These are phyloP conservation scores for Norana najaformis DNA, from an alignment of 2,888 invertebrate genomes.

Conservation along the genomic window DNA sequence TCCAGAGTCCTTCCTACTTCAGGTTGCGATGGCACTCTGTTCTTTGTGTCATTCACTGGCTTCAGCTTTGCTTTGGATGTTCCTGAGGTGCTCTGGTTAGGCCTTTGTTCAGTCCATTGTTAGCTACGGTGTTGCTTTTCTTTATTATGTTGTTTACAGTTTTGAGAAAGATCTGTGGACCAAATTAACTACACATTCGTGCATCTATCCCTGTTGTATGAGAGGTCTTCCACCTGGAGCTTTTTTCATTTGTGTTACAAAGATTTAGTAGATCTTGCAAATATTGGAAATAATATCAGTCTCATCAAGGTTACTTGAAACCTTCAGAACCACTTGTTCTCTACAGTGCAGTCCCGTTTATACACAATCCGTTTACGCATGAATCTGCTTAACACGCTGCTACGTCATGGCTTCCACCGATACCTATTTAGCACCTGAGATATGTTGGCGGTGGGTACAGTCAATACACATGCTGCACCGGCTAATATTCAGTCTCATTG, in stretches of 20 bases:
- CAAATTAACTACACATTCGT: not conserved
- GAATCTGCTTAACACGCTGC: no score
- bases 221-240: not conserved
- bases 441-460: no score
- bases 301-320: not conserved
- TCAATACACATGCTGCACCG: no score
- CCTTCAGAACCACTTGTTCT: not conserved
- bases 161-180: not conserved
- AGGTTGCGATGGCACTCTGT: not conserved
- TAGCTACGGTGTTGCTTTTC: not conserved
- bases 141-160: not conserved
- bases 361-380: no score
- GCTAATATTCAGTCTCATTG: no score
- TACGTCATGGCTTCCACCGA: no score
- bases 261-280: not conserved
- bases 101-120: conserved; percentile 3
- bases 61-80: not conserved
- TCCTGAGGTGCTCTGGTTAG: not conserved
- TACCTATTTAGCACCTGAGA: no score
- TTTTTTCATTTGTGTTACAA: not conserved
- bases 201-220: not conserved
- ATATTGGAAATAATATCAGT: not conserved
- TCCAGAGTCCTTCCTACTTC: not conserved
- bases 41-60: not conserved
- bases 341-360: no score